Base-by-base conservation (phyloP, 2,888 invertebrate species). In the Mesoligia furuncula region DNA sequence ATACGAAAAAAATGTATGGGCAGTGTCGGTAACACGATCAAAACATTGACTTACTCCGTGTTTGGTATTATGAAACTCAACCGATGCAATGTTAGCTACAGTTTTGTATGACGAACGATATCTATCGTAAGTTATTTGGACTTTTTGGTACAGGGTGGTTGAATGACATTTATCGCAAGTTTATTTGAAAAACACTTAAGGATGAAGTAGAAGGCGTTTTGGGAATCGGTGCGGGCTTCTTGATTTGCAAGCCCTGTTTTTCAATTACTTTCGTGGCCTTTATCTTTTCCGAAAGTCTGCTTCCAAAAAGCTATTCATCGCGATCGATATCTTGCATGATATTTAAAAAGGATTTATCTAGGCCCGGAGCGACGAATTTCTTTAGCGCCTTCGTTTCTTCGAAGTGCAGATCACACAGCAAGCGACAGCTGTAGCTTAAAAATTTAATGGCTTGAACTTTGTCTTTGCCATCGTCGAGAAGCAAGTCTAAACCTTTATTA, bases 251-350 rank as follows among this genome's bases (percentile, higher is more conserved):
- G 0, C 65, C 42, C 4, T 65, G 39, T 42, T 65, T 65, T 42
- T 65, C 65, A 42, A 65, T 65, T 1, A 42, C 39, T 65, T 65
- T 65, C 65, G 39, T 42, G n/a, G 65, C 65, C n/a, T 65, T 65
- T 65, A 65, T 65, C 8, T 65, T n/a, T 7, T 39, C 39, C 1
- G 39, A 39, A 39, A 65, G 64, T 39, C 39, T 39, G 64, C 39
- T 24, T 39, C 64, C 62, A 54, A 54, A 54, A 11, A 54, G 54
- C 54, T 24, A 11, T 54, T 54, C 24, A 11, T 54, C 54, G 15
- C 45, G 45, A 45, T 45, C 45, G 15, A 13, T 45, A 45, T 15
- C 45, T 45, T 45, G 45, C 45, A 11, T 54, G 54, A 24, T 54
- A 54, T 24, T 24, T 54, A 54, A 54, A 24, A 54, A 24, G 4